These are phyloP conservation scores for Parauchenoglanis ngamensis DNA, from an alignment of 2,797 vertebrate genomes.

Conservation along the genomic window DNA sequence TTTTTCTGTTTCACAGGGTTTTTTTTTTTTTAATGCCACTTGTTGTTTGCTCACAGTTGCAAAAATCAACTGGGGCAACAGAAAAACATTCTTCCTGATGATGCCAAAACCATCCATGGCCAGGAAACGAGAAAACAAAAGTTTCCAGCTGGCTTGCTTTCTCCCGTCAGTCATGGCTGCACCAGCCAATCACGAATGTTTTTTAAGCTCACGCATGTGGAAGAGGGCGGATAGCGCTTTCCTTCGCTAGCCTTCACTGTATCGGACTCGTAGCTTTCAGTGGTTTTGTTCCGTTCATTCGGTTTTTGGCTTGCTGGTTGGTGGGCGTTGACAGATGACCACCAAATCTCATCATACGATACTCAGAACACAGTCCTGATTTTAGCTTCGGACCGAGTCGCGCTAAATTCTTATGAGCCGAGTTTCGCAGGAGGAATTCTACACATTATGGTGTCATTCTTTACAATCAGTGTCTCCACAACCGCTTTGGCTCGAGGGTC, in stretches of 20 bases:
- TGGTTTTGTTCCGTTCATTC: too few species aligned
- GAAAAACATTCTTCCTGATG: neutral
- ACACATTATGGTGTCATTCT: neutral
- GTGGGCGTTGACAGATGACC: too few species aligned
- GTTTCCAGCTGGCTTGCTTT: neutral
- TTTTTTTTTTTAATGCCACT: neutral
- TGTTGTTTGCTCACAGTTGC: neutral
- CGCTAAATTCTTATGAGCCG: neutral
- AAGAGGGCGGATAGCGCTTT: too few species aligned
- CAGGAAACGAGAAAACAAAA: neutral
- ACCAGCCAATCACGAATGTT: neutral
- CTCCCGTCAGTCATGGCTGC: neutral
- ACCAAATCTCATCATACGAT: neutral
- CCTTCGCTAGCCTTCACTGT: too few species aligned
- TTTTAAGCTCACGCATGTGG: neutral
- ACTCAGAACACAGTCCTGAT: neutral
- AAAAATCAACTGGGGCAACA: neutral
- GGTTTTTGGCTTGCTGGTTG: too few species aligned
- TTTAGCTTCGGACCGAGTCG: neutral
- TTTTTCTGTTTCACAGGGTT: neutral
- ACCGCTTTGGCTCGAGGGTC: neutral
- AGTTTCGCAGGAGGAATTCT: neutral
- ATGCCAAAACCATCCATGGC: too few species aligned
- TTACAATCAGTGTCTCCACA: neutral
- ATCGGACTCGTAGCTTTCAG: too few species aligned